Conservation (phyloP, 35 echinoderm and acorn worm genomes). For the Hemicentrotus pulcherrimus region DNA sequence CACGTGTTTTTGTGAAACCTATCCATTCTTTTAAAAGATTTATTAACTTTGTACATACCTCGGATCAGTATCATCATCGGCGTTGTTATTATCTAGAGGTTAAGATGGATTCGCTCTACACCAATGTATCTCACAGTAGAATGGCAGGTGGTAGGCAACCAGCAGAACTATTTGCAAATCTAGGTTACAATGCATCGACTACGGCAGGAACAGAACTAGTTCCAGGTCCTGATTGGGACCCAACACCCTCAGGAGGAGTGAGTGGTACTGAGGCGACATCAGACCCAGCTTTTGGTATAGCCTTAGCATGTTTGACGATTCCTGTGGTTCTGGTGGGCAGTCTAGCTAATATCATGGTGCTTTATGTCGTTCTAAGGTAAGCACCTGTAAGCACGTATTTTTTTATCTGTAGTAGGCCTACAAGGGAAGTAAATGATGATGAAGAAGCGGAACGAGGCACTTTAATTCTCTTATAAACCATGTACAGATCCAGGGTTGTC, state of each 20-base stretch:
- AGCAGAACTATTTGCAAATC: not conserved
- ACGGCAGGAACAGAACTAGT: constrained; percentile 8
- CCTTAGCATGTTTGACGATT: constrained; percentile 29
- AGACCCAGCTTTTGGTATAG: constrained; percentile 45
- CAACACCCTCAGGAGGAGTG: not conserved
- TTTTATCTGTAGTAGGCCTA: not conserved
- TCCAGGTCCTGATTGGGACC: not conserved
- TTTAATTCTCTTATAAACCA: too few species aligned
- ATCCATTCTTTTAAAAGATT: not conserved
- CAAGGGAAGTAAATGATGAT: too few species aligned
- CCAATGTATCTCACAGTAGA: not conserved
- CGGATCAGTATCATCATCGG: not conserved
- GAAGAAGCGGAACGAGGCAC: too few species aligned
- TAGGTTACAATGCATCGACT: not conserved
- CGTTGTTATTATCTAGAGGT: not conserved
- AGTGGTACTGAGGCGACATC: not conserved
- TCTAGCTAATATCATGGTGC: constrained; percentile 24
- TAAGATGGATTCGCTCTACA: not conserved
- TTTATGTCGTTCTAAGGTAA: not conserved
- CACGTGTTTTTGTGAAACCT: not conserved
- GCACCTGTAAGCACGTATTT: too few species aligned
- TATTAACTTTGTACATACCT: not conserved
- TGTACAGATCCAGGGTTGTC: too few species aligned
- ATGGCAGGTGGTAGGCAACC: not conserved
- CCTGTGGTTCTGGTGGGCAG: not conserved